These are phyloP conservation scores for Neogobius melanostomus DNA, from an alignment of 2,113 vertebrate genomes.

Conservation along the genomic window DNA sequence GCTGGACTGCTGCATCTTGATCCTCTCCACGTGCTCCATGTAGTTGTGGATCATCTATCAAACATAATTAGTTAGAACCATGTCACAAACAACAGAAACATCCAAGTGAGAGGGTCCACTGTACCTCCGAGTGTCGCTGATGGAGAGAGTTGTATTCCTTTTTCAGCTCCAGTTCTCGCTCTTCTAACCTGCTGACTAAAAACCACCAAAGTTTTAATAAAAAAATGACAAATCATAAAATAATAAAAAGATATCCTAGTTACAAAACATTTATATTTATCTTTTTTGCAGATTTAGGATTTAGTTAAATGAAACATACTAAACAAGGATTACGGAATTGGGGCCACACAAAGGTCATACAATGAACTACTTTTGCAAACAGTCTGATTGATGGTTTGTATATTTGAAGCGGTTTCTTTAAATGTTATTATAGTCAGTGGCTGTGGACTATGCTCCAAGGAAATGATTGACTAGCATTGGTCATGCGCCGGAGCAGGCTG, in stretches of 20 bases:
- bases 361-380: no score
- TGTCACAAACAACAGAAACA: neutral
- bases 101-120: neutral
- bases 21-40: slow-evolving; percentile 94
- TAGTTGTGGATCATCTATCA: slow-evolving; percentile 98
- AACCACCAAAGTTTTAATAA: neutral
- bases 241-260: no score
- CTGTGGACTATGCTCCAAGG: slow-evolving; percentile 49
- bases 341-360: no score
- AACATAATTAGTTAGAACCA: neutral
- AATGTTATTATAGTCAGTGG: neutral
- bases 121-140: slow-evolving; percentile 95
- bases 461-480: slow-evolving; percentile 65
- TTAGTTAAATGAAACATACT: no score
- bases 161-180: slow-evolving; percentile 94
- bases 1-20: slow-evolving; percentile 89
- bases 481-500: slow-evolving; percentile 22
- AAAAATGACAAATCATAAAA: no score
- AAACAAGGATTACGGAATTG: no score
- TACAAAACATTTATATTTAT: no score
- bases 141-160: slow-evolving; percentile 95
- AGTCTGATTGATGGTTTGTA: no score
- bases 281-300: no score
- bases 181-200: slow-evolving; percentile 92
- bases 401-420: neutral